A percentile compares a stretch with the other conserved stretches of the same genome.
Conservation (phyloP, 2,797 vertebrate genomes). For the Chrysocyon brachyurus region DNA sequence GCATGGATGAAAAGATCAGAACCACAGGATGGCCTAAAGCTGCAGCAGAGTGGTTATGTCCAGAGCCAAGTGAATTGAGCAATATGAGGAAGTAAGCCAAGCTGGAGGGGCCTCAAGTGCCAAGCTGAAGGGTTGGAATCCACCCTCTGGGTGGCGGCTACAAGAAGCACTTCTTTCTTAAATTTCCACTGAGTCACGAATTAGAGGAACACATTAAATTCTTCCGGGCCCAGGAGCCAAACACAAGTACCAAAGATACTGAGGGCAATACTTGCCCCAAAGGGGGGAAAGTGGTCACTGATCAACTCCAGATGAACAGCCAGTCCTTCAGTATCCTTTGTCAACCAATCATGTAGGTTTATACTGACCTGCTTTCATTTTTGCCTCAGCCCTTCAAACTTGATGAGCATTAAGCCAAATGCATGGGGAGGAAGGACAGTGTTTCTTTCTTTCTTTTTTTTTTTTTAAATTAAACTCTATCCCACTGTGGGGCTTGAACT, state of each 20-base stretch:
- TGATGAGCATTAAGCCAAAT: neutral
- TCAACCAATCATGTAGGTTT: neutral
- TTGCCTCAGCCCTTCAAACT: neutral
- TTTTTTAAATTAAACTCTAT: neutral
- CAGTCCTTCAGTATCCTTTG: neutral
- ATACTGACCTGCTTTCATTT: neutral
- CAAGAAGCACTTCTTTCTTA: constrained; percentile 14
- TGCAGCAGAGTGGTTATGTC: neutral
- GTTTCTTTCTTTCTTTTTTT: neutral
- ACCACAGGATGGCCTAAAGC: neutral
- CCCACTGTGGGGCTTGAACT: neutral
- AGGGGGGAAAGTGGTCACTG: neutral
- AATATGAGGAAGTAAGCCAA: neutral
- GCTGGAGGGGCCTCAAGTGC: neutral
- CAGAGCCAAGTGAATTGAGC: neutral
- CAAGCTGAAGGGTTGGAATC: neutral
- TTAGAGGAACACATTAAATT: neutral
- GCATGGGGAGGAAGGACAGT: neutral
- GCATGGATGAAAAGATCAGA: neutral
- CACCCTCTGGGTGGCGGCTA: neutral
- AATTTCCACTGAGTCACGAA: neutral
- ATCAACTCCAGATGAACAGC: neutral
- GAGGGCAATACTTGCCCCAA: neutral
- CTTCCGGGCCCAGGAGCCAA: neutral
- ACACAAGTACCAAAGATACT: neutral